Evolutionary conservation across 2,888 invertebrate genomes (phyloP), one percentile per base, ranked within the genome.

Genomic region (Diarsia dahlii): DNA sequence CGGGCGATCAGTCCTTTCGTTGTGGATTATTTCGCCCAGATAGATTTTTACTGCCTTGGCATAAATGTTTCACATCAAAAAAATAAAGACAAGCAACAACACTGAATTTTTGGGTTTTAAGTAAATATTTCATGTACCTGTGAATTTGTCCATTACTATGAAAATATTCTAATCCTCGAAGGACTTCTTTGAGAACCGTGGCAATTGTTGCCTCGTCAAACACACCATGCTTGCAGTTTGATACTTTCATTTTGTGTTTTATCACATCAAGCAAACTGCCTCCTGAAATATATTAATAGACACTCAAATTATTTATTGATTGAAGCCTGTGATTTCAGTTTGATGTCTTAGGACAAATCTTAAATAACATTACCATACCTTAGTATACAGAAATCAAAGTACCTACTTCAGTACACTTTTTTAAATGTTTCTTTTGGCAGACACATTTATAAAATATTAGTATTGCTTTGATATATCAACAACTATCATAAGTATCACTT

Each of bases 91-190:
- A 39, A 39, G 39, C 39, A 39, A 6, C 8, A 6, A 39, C 39
- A 1, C 39, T 39, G 39, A 39, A 8, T 0, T 23, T 6, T 13
- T n/a, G 50, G 45, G 1, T 13, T 3, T n/a, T 3, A 13, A 56
- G 3, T n/a, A 20, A n/a, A 18, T 23, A 64, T 71, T 71, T 56
- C n/a, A 73, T 67, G 65, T 46, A 98, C 98, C 99, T 98, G 97
- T 99, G 99, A 91, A 99, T 99, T 95, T 99, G 99, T 58, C 99
- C 99, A 95, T 99, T 99, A 92, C 98, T 99, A 93, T 99, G 99
- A 95, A 99, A 99, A 95, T 99, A 99, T 94, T 99, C 99, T 70
- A 99, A 97, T 1, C 99, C 99, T 94, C 99, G 99, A 72, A 99
- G 97, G 58, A 99, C 99, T 94, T 99, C 99, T 92, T 98, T 98